Percentiles rank a stretch among this genome's conserved stretches.
Evolutionary conservation across 2,888 invertebrate species (phyloP).

Genomic region (Acanthosepion esculentum): DNA sequence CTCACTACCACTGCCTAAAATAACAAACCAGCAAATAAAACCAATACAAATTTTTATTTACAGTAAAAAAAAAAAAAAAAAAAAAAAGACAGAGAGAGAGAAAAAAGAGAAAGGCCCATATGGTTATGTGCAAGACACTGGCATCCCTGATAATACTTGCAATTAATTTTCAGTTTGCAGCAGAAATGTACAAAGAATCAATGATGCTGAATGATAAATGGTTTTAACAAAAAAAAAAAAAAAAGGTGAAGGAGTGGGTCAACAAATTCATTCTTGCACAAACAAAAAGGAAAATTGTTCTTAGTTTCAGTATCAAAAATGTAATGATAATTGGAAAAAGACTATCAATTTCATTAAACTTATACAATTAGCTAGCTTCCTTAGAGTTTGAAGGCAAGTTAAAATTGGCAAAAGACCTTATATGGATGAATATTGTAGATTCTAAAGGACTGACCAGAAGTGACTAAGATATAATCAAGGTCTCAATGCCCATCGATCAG

Average conservation of each 20-base stretch:
- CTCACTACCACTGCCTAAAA: background rate
- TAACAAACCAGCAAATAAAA: background rate
- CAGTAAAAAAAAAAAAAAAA: background rate
- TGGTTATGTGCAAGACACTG: background rate
- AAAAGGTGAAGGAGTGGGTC: background rate
- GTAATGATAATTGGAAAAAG: too few relatives aligned
- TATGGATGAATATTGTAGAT: too few relatives aligned
- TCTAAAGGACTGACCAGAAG: too few relatives aligned
- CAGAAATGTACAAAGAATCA: background rate
- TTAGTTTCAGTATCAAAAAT: too few relatives aligned
- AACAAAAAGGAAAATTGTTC: too few relatives aligned
- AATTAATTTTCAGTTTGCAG: background rate
- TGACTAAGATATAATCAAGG: too few relatives aligned
- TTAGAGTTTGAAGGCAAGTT: too few relatives aligned
- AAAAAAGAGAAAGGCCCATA: background rate
- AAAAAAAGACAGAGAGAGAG: background rate
- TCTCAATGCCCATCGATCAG: too few relatives aligned
- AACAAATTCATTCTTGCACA: too few relatives aligned
- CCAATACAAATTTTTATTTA: slow-evolving; percentile 8
- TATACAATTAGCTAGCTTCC: too few relatives aligned
- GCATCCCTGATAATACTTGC: background rate
- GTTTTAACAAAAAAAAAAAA: background rate
- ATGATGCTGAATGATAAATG: background rate
- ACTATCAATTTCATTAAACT: too few relatives aligned
- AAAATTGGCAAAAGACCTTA: too few relatives aligned